Percentiles rank a stretch among this genome's conserved stretches.
Evolutionary conservation across 2,888 invertebrate genomes (phyloP).

Genomic region (Aproaerema taeniolella): DNA sequence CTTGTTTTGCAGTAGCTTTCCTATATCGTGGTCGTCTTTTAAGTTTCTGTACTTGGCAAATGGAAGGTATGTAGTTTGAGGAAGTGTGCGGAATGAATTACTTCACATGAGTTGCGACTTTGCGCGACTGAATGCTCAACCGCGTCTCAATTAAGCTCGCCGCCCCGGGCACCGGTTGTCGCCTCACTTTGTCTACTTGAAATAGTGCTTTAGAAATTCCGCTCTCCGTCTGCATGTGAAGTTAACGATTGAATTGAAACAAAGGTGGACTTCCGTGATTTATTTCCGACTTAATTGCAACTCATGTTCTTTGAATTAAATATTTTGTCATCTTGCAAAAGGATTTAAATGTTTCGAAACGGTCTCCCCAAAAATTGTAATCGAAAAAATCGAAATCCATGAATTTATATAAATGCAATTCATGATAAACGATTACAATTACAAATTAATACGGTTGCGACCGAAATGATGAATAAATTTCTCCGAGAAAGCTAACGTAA

Average conservation of each 20-base stretch:
- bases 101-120: conserved; percentile 29
- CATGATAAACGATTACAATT: conserved; percentile 11
- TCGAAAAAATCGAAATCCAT: too few species aligned
- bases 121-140: conserved; percentile 38
- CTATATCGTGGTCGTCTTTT: conserved; percentile 26
- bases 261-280: conserved; percentile 47
- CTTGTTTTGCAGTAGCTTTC: conserved; percentile 36
- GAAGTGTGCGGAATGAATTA: conserved; percentile 33
- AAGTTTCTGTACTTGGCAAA: conserved; percentile 25
- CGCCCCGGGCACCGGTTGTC: conserved; percentile 38
- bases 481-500: conserved; percentile 31
- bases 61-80: conserved; percentile 38
- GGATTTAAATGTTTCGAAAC: too few species aligned
- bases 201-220: conserved; percentile 47
- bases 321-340: too few species aligned
- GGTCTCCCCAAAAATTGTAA: too few species aligned
- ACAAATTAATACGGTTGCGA: conserved; percentile 8
- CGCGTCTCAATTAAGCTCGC: conserved; percentile 47
- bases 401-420: too few species aligned
- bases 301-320: too few species aligned
- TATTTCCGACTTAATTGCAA: conserved; percentile 44
- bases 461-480: conserved; percentile 24
- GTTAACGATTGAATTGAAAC: conserved; percentile 43
- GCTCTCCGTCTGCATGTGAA: conserved; percentile 39
- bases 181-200: conserved; percentile 42